A percentile compares a stretch with the other conserved stretches of the same genome.
Conservation (phyloP, 2,888 invertebrate genomes). For the Watsonalla cultraria region DNA sequence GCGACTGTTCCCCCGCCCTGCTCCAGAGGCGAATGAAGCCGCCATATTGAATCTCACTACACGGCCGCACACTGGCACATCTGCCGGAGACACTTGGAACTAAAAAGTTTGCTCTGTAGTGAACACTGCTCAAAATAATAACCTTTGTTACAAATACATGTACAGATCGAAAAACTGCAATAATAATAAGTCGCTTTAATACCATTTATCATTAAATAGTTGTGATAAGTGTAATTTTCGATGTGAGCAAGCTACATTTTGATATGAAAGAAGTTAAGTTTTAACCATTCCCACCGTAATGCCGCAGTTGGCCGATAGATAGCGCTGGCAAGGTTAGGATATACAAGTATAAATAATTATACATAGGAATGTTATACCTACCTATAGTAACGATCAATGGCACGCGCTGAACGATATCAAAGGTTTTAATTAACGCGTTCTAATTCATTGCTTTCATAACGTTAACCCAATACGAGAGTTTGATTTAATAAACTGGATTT, state of each 20-base stretch:
- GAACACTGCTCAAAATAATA: neutral
- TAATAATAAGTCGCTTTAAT: no score
- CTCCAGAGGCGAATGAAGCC: constrained; percentile 73
- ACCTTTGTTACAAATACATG: neutral
- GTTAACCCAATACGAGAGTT: constrained; percentile 2
- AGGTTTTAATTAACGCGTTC: constrained; percentile 14
- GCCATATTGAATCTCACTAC: constrained; percentile 72
- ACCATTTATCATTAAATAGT: no score
- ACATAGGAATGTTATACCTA: constrained; percentile 7
- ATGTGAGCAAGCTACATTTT: neutral
- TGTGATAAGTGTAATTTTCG: no score
- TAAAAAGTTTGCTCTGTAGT: constrained; percentile 20
- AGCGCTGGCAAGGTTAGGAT: constrained; percentile 25
- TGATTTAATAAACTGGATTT: neutral
- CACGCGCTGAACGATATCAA: constrained; percentile 6
- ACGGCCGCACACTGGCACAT: constrained; percentile 50
- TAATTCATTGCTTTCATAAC: constrained; percentile 12
- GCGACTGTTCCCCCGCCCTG: constrained; percentile 77
- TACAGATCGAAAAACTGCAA: neutral
- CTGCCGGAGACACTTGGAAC: constrained; percentile 52
- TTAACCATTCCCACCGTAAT: constrained; percentile 11
- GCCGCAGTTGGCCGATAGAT: constrained; percentile 27
- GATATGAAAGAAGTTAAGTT: neutral
- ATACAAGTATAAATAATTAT: constrained; percentile 20
- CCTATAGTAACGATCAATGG: constrained; percentile 13